phyloP scores from a whole-genome alignment of 2,113 vertebrate species.

The Nicator chloris region DNA sequence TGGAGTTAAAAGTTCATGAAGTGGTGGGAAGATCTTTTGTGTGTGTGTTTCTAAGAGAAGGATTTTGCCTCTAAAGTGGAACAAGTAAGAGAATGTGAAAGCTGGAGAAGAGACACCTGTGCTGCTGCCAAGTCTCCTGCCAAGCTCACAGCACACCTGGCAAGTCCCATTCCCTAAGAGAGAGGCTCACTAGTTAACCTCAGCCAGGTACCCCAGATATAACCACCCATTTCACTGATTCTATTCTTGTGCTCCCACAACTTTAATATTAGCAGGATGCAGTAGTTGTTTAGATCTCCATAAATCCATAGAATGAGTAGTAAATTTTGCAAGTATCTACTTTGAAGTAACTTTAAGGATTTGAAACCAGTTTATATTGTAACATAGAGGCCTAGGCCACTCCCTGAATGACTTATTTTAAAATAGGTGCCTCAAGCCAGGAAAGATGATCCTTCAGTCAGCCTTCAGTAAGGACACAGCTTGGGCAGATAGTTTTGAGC shows the following conservation, averaged over 20 bases:
- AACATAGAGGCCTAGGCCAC: not conserved
- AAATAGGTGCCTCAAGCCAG: not conserved
- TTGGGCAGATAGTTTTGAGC: not conserved
- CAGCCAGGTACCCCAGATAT: not conserved
- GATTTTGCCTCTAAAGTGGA: not conserved
- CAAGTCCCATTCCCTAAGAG: not conserved
- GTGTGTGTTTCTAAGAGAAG: not conserved
- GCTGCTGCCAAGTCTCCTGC: not conserved
- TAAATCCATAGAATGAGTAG: not conserved
- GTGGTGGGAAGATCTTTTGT: not conserved
- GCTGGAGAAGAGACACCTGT: not conserved
- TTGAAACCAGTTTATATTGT: not conserved
- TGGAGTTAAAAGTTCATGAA: not conserved
- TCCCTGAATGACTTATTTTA: not conserved
- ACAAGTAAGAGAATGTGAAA: not conserved
- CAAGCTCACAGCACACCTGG: not conserved
- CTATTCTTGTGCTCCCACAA: not conserved
- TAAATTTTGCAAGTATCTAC: not conserved
- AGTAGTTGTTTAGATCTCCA: not conserved
- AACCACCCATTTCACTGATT: not conserved
- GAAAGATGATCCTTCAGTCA: not conserved
- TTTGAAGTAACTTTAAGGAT: not conserved
- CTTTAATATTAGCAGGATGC: not conserved
- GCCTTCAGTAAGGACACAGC: not conserved
- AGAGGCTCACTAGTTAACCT: not conserved